These are phyloP conservation scores for Zaprionus davidi DNA, from an alignment of 1,140 invertebrate species.

Conservation along the genomic window DNA sequence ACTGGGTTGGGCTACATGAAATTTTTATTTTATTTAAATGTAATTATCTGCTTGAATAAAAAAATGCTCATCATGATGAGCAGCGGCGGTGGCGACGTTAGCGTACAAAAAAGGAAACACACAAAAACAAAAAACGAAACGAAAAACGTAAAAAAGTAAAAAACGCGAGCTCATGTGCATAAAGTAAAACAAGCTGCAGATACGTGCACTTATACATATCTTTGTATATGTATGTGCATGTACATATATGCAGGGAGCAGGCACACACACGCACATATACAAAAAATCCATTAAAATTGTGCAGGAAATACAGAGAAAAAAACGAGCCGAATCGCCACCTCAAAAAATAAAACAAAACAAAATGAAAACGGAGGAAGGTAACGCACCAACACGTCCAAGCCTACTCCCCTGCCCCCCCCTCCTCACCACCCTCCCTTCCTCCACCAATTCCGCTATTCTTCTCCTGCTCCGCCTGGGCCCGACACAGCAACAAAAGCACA, in stretches of 20 bases:
- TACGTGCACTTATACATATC: slow-evolving; percentile 28
- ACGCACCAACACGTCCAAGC: slow-evolving; percentile 44
- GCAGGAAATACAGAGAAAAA: slow-evolving; percentile 74
- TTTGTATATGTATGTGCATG: slow-evolving; percentile 6
- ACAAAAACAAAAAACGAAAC: slow-evolving; percentile 17
- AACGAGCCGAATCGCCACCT: slow-evolving; percentile 28
- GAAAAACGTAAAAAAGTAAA: slow-evolving; percentile 25
- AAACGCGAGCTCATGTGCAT: slow-evolving; percentile 51
- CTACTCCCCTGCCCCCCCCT: slow-evolving; percentile 4
- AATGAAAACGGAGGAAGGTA: slow-evolving; percentile 32
- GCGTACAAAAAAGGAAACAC: slow-evolving; percentile 24
- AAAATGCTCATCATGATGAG: slow-evolving; percentile 82
- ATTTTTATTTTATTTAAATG: slow-evolving; percentile 84
- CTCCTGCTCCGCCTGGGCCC: background rate
- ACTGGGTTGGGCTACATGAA: slow-evolving; percentile 65
- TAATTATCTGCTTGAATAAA: slow-evolving; percentile 83
- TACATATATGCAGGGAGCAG: background rate
- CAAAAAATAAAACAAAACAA: slow-evolving; percentile 29
- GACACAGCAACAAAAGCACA: slow-evolving; percentile 26
- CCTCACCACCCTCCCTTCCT: no score
- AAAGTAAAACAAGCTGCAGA: slow-evolving; percentile 59
- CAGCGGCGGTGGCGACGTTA: slow-evolving; percentile 27
- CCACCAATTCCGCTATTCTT: no score
- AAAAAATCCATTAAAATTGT: slow-evolving; percentile 81
- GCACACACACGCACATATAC: slow-evolving; percentile 10